Conservation (phyloP, 2,888 invertebrate genomes). For the Andrena haemorrhoa region DNA sequence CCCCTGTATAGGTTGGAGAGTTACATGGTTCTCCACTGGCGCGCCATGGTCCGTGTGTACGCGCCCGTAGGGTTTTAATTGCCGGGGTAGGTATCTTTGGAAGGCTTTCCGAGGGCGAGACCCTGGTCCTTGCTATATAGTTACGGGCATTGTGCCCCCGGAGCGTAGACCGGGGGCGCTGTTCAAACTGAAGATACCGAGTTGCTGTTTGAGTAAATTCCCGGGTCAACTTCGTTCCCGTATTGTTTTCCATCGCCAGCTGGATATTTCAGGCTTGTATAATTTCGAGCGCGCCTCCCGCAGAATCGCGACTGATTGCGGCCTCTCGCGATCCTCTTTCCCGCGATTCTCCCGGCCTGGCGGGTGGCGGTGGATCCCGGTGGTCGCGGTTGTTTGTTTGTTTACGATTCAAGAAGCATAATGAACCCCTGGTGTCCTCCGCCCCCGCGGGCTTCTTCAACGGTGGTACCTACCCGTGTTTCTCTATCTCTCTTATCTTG, state of each 20-base stretch:
- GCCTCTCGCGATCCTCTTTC: slow-evolving; percentile 34
- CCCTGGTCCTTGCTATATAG: neutral
- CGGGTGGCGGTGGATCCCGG: slow-evolving; percentile 24
- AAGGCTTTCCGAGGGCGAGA: slow-evolving; percentile 4
- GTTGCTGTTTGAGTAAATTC: slow-evolving; percentile 57
- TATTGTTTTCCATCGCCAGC: slow-evolving; percentile 44
- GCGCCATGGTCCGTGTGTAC: neutral
- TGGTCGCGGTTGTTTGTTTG: slow-evolving; percentile 59
- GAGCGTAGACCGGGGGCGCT: slow-evolving; percentile 8
- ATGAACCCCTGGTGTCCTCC: slow-evolving; percentile 57
- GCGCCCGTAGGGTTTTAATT: slow-evolving; percentile 20
- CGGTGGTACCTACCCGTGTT: slow-evolving; percentile 17
- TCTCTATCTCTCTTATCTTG: slow-evolving; percentile 40
- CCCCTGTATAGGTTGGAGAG: neutral
- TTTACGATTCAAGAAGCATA: slow-evolving; percentile 69
- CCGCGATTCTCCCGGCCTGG: slow-evolving; percentile 27
- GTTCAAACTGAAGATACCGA: slow-evolving; percentile 59
- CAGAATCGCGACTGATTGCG: slow-evolving; percentile 37
- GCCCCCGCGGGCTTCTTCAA: slow-evolving; percentile 47
- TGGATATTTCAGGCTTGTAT: slow-evolving; percentile 42
- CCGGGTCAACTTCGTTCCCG: slow-evolving; percentile 49
- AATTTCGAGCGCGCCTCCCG: slow-evolving; percentile 39
- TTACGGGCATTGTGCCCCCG: neutral
- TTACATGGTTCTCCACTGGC: neutral
- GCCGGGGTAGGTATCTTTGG: slow-evolving; percentile 43